Evolutionary conservation across 2,797 vertebrate species (phyloP).

Genomic region (Gadopsis bispinosus): DNA sequence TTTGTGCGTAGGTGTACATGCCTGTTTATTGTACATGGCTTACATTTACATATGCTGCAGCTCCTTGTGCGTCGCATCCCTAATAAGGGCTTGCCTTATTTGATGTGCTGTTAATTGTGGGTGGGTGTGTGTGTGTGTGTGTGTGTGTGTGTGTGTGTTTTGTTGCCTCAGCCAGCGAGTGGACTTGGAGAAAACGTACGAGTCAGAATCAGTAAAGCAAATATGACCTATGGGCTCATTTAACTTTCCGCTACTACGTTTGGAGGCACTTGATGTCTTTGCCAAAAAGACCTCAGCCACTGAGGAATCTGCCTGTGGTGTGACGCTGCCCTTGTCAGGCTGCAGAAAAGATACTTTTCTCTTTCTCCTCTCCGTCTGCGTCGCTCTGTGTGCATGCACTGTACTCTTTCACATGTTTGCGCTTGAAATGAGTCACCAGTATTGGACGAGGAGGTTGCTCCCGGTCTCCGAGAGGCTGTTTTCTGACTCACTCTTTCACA

Average conservation of each 20-base stretch:
- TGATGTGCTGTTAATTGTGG: background rate
- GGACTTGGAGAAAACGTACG: constrained; percentile 11
- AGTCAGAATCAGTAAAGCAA: constrained; percentile 58
- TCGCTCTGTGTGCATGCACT: constrained; percentile 45
- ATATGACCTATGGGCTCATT: constrained; percentile 73
- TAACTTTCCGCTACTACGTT: constrained; percentile 60
- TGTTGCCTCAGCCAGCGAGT: constrained; percentile 27
- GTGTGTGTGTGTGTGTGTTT: constrained; percentile 18
- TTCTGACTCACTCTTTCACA: constrained; percentile 65
- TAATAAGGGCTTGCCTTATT: background rate
- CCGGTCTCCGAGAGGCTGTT: constrained; percentile 47
- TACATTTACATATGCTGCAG: constrained; percentile 5
- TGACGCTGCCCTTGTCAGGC: constrained; percentile 50
- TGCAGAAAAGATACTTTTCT: constrained; percentile 26
- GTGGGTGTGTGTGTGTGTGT: background rate
- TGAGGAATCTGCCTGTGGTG: constrained; percentile 48
- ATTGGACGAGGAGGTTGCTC: constrained; percentile 49
- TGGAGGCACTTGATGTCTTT: constrained; percentile 66
- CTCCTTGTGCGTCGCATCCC: background rate
- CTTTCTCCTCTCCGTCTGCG: constrained; percentile 20
- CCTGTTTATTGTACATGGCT: background rate
- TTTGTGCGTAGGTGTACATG: constrained; percentile 7
- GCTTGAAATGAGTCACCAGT: constrained; percentile 68
- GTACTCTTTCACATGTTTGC: constrained; percentile 38
- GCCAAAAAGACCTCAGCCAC: constrained; percentile 49